Percentiles rank a stretch among this genome's conserved stretches.
Conservation (phyloP, 2,797 vertebrate species). For the Lemur catta region DNA sequence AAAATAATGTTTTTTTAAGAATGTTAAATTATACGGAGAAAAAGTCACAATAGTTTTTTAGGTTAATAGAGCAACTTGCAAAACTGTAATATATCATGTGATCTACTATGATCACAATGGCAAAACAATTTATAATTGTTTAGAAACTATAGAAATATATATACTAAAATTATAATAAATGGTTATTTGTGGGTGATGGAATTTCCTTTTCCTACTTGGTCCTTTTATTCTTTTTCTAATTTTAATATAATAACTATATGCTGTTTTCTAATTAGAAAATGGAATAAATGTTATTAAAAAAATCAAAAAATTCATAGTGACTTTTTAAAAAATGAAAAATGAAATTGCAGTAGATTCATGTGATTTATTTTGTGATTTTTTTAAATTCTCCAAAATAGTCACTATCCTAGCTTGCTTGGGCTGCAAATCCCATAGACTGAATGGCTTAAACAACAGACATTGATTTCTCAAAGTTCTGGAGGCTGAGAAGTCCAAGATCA, state of each 20-base stretch:
- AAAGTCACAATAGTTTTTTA: not conserved
- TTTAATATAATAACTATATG: not conserved
- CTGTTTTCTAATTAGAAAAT: conserved; percentile 31
- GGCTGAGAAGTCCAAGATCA: not conserved
- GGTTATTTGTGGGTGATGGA: not conserved
- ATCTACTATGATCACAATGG: not conserved
- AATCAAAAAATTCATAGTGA: not conserved
- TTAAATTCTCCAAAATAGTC: not conserved
- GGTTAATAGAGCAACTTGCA: not conserved
- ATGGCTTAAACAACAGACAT: not conserved
- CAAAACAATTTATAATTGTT: not conserved
- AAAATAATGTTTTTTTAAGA: conserved; percentile 29
- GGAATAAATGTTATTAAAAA: not conserved
- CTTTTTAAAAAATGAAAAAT: not conserved
- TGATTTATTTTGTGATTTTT: not conserved
- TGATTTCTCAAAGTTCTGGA: not conserved
- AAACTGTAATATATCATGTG: not conserved
- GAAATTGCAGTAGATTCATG: not conserved
- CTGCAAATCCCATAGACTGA: not conserved
- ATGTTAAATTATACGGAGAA: not conserved
- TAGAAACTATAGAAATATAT: not conserved
- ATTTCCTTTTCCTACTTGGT: not conserved
- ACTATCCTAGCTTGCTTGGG: not conserved
- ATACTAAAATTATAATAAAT: conserved; percentile 2
- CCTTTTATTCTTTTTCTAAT: not conserved